Evolutionary conservation across 2,113 vertebrate genomes (phyloP).

Genomic region (Odocoileus hemionus): DNA sequence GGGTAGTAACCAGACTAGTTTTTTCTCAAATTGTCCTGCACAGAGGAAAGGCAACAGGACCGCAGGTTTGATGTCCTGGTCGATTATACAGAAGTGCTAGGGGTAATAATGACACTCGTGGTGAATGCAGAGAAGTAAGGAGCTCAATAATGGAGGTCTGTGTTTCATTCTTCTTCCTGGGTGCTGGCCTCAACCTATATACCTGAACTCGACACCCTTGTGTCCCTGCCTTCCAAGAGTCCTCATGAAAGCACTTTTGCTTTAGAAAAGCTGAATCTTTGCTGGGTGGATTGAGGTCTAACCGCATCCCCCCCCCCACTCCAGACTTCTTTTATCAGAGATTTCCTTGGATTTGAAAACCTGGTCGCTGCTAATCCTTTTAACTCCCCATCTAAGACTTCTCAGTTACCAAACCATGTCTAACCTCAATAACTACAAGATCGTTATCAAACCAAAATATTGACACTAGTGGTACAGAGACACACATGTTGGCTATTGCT

Average conservation of each 20-base stretch:
- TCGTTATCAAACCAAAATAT: background rate
- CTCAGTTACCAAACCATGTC: background rate
- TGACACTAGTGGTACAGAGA: background rate
- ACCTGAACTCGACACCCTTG: background rate
- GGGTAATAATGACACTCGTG: background rate
- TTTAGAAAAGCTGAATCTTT: background rate
- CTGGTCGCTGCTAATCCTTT: background rate
- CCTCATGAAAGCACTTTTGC: background rate
- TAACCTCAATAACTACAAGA: background rate
- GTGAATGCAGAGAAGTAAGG: background rate
- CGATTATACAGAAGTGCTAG: background rate
- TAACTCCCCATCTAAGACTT: background rate
- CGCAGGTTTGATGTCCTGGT: background rate
- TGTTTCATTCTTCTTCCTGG: background rate
- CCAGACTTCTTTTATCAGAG: background rate
- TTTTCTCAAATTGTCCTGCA: background rate
- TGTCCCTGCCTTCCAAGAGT: background rate
- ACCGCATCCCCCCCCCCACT: no score
- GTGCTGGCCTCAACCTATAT: background rate
- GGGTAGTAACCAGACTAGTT: background rate
- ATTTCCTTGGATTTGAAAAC: background rate
- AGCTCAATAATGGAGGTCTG: background rate
- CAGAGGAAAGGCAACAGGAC: background rate
- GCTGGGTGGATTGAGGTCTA: background rate
- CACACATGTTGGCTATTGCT: background rate